phyloP scores from a whole-genome alignment of 2,797 vertebrate species.

The Enoplosus armatus region DNA sequence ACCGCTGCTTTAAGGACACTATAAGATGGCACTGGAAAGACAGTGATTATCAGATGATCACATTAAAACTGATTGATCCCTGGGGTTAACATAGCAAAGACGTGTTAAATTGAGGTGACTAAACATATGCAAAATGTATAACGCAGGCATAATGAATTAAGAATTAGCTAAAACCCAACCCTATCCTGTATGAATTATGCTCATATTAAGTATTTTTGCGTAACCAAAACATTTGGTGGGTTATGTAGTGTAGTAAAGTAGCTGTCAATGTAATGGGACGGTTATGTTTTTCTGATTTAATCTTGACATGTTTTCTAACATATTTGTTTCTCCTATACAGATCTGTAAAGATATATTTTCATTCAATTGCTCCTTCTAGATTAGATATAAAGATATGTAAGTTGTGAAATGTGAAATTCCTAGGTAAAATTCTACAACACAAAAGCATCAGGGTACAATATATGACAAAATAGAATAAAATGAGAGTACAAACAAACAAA shows the following conservation, averaged over 20 bases:
- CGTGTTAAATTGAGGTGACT: neutral
- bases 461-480: neutral
- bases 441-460: neutral
- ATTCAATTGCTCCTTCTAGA: neutral
- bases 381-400: neutral
- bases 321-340: neutral
- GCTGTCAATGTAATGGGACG: neutral
- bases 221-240: neutral
- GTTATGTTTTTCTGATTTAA: no score
- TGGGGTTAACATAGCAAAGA: neutral
- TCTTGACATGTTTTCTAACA: no score
- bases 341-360: neutral
- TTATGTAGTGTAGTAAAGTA: neutral
- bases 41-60: neutral
- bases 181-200: neutral
- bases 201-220: neutral
- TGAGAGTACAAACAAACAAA: neutral
- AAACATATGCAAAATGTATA: neutral
- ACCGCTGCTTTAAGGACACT: neutral
- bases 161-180: neutral
- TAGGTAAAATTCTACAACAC: neutral
- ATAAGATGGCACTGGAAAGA: neutral
- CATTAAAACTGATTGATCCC: conserved; percentile 2
- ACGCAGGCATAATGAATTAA: neutral
- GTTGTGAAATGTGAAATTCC: neutral